A percentile compares a stretch with the other conserved stretches of the same genome.
phyloP scores from a whole-genome alignment of 2,888 invertebrate species.

The Caradrina kadenii region DNA sequence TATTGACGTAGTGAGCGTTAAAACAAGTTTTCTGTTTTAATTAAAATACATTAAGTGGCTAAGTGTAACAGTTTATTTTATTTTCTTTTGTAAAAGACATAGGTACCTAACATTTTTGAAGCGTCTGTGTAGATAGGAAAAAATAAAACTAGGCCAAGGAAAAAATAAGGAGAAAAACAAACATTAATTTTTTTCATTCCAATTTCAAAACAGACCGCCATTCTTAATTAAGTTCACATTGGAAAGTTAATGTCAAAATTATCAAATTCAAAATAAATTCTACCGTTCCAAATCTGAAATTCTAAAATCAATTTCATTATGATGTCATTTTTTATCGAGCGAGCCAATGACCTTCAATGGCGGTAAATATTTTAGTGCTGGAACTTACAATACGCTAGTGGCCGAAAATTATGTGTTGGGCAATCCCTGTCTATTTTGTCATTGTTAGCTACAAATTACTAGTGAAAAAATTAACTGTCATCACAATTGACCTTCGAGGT shows the following conservation, averaged over 20 bases:
- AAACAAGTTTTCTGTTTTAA: not conserved
- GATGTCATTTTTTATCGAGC: conserved; percentile 61
- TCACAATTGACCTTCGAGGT: not conserved
- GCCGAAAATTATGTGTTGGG: conserved; percentile 43
- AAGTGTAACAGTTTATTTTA: no score
- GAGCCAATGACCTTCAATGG: conserved; percentile 49
- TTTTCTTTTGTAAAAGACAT: no score
- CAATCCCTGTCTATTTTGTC: not conserved
- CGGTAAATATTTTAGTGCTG: conserved; percentile 54
- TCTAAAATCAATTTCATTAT: conserved; percentile 42
- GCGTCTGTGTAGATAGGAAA: no score
- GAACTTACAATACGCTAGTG: conserved; percentile 24
- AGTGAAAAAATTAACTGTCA: not conserved
- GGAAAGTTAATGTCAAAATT: no score
- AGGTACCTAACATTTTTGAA: no score
- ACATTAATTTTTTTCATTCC: no score
- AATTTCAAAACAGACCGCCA: not conserved
- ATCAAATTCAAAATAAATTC: not conserved
- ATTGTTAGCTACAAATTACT: conserved; percentile 19
- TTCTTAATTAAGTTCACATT: not conserved
- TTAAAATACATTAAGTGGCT: not conserved
- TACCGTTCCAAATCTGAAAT: conserved; percentile 35
- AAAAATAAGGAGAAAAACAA: no score
- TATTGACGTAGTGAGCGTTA: not conserved
- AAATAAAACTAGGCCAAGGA: no score